These are phyloP conservation scores for Drosophila tropicalis DNA, from an alignment of 1,140 invertebrate genomes.

Conservation along the genomic window DNA sequence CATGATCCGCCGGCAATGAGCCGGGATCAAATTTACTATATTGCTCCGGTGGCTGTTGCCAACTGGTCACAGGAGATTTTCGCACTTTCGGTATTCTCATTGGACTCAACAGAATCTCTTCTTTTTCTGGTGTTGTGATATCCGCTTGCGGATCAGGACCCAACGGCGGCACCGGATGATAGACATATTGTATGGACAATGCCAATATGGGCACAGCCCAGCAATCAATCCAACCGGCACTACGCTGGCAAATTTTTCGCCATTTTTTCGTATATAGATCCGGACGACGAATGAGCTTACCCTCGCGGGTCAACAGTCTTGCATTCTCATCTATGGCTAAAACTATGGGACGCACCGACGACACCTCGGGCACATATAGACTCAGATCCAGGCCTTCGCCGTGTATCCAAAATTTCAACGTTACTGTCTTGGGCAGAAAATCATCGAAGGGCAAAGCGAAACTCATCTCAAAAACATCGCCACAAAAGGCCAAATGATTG, in stretches of 20 bases:
- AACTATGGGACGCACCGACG: constrained; percentile 92
- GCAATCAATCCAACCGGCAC: constrained; percentile 95
- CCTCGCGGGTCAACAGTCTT: constrained; percentile 92
- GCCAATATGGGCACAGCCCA: constrained; percentile 97
- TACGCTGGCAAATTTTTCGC: constrained; percentile 92
- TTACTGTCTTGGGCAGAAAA: constrained; percentile 94
- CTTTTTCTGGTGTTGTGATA: constrained; percentile 96
- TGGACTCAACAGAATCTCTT: constrained; percentile 95
- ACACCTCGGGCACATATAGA: constrained; percentile 95
- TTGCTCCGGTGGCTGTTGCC: constrained; percentile 85
- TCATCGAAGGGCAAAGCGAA: constrained; percentile 96
- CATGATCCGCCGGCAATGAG: constrained; percentile 91
- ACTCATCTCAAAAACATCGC: constrained; percentile 95
- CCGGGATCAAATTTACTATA: constrained; percentile 93
- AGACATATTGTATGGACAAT: constrained; percentile 94
- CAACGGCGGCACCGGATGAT: constrained; percentile 94
- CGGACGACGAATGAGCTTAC: constrained; percentile 85
- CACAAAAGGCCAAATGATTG: constrained; percentile 95
- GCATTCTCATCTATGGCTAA: constrained; percentile 94
- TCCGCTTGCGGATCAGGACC: constrained; percentile 94
- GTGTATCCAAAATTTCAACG: constrained; percentile 96
- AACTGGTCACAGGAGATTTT: constrained; percentile 88
- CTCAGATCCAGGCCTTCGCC: constrained; percentile 95
- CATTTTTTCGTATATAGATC: constrained; percentile 90
- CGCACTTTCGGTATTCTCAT: constrained; percentile 93